Conservation (phyloP, 2,888 invertebrate species). For the Dugesia japonica region DNA sequence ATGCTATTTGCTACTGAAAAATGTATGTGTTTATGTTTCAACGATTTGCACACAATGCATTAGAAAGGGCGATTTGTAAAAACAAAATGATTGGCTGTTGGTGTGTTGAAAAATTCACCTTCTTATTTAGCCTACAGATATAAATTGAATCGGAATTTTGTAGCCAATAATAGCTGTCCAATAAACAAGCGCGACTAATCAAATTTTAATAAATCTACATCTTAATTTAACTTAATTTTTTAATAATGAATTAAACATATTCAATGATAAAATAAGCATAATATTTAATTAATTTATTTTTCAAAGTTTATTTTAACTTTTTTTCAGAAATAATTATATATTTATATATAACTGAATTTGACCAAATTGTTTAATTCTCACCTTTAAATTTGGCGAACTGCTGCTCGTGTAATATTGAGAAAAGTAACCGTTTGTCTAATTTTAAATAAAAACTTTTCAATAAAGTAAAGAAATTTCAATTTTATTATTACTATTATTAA, state of each 20-base stretch:
- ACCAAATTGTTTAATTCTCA: neutral
- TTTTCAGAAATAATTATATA: neutral
- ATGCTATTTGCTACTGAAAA: slow-evolving; percentile 5
- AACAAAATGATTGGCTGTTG: neutral
- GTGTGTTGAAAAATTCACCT: neutral
- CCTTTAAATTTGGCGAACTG: neutral
- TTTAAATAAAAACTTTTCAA: too few relatives aligned
- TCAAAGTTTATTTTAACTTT: neutral
- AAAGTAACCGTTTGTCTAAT: neutral
- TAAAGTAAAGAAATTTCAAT: too few relatives aligned
- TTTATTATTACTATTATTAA: neutral
- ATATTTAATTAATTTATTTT: neutral
- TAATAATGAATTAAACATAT: too few relatives aligned
- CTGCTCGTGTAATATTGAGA: neutral
- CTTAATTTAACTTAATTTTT: too few relatives aligned
- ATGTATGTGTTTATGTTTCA: slow-evolving; percentile 2
- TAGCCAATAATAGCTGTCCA: slow-evolving; percentile 20
- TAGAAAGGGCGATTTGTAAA: neutral
- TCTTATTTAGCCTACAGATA: neutral
- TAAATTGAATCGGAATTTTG: neutral
- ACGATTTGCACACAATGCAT: neutral
- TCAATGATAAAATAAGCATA: too few relatives aligned
- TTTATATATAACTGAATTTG: neutral
- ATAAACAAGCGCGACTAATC: neutral
- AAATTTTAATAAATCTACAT: neutral